These are phyloP conservation scores for Scolanthus callimorphus DNA, from an alignment of 92 coral and sea anemone genomes.

Conservation along the genomic window DNA sequence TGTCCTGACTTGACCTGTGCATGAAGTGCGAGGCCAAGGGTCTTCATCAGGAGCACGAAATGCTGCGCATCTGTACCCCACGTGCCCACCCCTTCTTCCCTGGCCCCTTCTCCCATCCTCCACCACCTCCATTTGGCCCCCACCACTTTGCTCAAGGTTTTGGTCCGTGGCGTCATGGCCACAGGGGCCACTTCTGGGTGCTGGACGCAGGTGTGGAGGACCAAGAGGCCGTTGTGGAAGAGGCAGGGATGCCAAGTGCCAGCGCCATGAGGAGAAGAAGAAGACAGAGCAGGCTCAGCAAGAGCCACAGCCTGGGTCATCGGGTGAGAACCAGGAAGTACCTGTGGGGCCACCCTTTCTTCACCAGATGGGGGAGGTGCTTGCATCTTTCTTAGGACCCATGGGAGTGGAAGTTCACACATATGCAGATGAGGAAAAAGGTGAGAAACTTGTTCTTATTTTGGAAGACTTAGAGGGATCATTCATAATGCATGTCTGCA, in stretches of 20 bases:
- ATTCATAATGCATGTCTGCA: too few relatives aligned
- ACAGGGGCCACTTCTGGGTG: constrained; percentile 27
- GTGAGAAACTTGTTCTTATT: too few relatives aligned
- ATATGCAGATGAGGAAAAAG: constrained; percentile 80
- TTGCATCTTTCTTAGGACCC: constrained; percentile 84
- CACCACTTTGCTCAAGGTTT: constrained; percentile 46
- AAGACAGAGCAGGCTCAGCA: constrained; percentile 26
- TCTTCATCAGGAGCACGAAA: constrained; percentile 80
- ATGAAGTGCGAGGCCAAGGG: constrained; percentile 84
- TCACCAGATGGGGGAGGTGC: constrained; percentile 84
- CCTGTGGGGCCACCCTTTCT: constrained; percentile 91
- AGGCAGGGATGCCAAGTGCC: constrained; percentile 49
- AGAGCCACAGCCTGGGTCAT: constrained; percentile 38
- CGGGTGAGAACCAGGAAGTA: constrained; percentile 40
- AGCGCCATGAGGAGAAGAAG: constrained; percentile 7
- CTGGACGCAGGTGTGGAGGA: constrained; percentile 31
- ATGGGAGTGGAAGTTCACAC: constrained; percentile 97
- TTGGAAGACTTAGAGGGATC: too few relatives aligned
- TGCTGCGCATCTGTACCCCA: constrained; percentile 93
- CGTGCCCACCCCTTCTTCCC: constrained; percentile 39
- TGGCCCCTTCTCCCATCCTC: constrained; percentile 36
- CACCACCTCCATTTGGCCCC: constrained; percentile 40
- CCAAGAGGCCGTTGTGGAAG: constrained; percentile 73
- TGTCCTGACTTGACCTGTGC: constrained; percentile 97
- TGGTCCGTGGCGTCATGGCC: constrained; percentile 82